Base-by-base conservation (phyloP, 1,140 invertebrate species). In the Pseudachorutes palmiensis region DNA sequence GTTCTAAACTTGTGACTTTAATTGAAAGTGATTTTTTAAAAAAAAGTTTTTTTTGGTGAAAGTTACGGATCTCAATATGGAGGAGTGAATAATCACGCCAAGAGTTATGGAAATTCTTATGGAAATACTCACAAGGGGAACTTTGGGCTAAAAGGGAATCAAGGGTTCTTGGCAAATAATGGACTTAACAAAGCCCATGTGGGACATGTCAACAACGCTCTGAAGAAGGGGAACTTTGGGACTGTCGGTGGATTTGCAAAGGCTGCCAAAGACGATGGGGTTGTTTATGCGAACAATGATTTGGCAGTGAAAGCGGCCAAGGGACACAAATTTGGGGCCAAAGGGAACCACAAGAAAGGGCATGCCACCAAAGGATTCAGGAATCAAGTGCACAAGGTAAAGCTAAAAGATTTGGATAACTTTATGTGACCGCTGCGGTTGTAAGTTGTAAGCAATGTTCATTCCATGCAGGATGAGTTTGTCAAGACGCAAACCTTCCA, bases 341-440 rank as follows among this genome's bases (percentile, higher is more conserved):
- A 73, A 51, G 72, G 72, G 24, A 29, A 16, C 41, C 72, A 73
- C 41, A 69, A 70, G 55, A 73, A 73, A 55, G 72, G 72, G 19
- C 72, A 73, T 41, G 32, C 72, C 24, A 73, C 69, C 29, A 73
- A 73, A 32, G 72, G 72, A 48, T 73, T 73, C 67, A 31, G 65
- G 2, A 73, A 73, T 51, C 66, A 66, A 0, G 69, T 71, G 59
- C 72, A 73, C 58, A 73, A 73, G 63, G 71, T 70, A 61, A 31
- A 2, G 5, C 24, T 32, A 60, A 1, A 22, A n/a, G n/a, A n/a
- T n/a, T n/a, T n/a, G n/a, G n/a, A n/a, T n/a, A n/a, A n/a, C n/a
- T n/a, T n/a, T n/a, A n/a, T n/a, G n/a, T n/a, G n/a, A n/a, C n/a
- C n/a, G n/a, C n/a, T n/a, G n/a, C n/a, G n/a, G n/a, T n/a, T n/a